phyloP scores from a whole-genome alignment of 2,113 vertebrate genomes.

The Henicopernis longicauda region DNA sequence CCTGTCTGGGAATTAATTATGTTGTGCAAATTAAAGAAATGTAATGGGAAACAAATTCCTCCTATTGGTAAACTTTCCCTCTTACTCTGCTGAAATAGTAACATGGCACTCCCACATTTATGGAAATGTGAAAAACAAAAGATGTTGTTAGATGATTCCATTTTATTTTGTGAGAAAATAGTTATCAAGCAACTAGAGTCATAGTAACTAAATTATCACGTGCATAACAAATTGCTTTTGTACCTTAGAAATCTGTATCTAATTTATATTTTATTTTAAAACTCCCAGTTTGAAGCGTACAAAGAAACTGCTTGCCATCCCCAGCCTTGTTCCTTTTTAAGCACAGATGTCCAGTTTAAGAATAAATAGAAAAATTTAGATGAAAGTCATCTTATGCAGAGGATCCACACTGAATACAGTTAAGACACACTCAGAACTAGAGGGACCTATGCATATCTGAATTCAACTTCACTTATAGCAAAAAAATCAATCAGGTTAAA shows the following conservation, averaged over 20 bases:
- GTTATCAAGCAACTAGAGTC: not conserved
- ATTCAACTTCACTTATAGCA: not conserved
- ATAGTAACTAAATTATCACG: not conserved
- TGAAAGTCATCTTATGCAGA: not conserved
- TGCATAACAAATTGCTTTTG: not conserved
- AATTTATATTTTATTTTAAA: not conserved
- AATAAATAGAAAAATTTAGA: not conserved
- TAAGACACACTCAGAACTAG: not conserved
- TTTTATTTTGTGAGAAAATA: not conserved
- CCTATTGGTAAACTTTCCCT: not conserved
- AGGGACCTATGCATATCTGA: not conserved
- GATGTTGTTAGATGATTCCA: not conserved
- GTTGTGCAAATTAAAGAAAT: not conserved
- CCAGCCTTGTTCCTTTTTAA: not conserved
- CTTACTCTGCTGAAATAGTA: not conserved
- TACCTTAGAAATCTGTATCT: not conserved
- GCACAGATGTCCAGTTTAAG: not conserved
- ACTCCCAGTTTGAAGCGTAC: not conserved
- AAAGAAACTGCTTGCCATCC: not conserved
- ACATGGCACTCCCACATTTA: not conserved
- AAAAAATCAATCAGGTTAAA: not conserved
- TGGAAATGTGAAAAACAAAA: not conserved
- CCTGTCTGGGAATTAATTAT: not conserved
- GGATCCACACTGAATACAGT: not conserved
- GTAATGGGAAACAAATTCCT: not conserved